phyloP scores from a whole-genome alignment of 2,113 vertebrate species.

The Larimichthys crocea region DNA sequence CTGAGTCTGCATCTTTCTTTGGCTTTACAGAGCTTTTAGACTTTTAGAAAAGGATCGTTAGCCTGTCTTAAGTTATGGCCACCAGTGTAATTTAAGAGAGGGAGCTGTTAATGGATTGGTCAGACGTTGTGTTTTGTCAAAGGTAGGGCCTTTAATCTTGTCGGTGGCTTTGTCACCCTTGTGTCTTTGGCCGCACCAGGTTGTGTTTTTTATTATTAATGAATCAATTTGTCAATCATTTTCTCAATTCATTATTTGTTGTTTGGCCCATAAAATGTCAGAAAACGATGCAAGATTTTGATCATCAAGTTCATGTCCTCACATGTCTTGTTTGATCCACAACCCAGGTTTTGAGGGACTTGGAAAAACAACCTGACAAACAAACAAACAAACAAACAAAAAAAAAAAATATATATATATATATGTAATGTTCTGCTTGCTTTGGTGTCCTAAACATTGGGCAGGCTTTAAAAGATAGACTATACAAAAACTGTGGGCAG shows the following conservation, averaged over 20 bases:
- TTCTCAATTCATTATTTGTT: no score
- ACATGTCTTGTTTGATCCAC: no score
- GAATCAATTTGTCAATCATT: no score
- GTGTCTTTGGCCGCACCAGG: no score
- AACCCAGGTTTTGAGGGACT: background rate
- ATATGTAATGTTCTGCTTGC: background rate
- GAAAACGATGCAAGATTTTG: no score
- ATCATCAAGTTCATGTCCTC: no score
- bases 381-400: no score
- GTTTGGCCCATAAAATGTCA: no score
- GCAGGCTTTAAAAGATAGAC: background rate
- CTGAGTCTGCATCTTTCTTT: background rate
- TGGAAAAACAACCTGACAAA: background rate
- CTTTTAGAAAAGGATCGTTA: background rate
- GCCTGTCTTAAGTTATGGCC: background rate
- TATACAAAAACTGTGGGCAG: background rate
- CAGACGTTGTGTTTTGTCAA: background rate
- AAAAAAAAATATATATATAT: no score
- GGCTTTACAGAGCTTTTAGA: background rate
- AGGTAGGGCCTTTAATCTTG: no score
- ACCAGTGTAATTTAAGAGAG: background rate
- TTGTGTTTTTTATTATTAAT: no score
- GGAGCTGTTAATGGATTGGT: background rate
- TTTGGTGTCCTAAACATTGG: background rate
- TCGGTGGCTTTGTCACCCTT: no score